These are phyloP conservation scores for Spodoptera picta DNA, from an alignment of 2,888 invertebrate genomes.

Conservation along the genomic window DNA sequence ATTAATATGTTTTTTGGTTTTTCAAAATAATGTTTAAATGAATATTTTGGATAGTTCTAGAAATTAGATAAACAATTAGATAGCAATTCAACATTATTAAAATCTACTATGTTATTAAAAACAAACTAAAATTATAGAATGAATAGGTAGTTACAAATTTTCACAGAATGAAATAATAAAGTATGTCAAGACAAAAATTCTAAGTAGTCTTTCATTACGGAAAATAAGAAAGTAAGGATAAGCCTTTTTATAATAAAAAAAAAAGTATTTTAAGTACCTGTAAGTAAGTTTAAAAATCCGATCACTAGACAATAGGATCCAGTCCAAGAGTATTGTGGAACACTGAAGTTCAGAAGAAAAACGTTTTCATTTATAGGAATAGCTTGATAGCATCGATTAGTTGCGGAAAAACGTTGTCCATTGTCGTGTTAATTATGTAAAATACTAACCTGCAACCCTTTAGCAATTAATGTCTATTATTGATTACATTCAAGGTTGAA, in stretches of 20 bases:
- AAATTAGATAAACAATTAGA: not conserved
- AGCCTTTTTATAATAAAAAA: not conserved
- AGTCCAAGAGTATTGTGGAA: constrained; percentile 18
- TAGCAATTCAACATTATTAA: not conserved
- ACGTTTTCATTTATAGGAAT: constrained; percentile 53
- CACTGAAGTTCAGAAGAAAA: constrained; percentile 45
- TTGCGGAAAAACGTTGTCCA: constrained; percentile 46
- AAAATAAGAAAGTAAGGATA: too few relatives aligned
- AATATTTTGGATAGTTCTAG: too few relatives aligned
- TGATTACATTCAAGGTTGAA: constrained; percentile 3
- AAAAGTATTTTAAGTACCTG: too few relatives aligned
- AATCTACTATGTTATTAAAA: too few relatives aligned
- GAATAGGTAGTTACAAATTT: too few relatives aligned
- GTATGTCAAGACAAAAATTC: too few relatives aligned
- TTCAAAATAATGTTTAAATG: too few relatives aligned
- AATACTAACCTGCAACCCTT: constrained; percentile 19
- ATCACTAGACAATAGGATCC: constrained; percentile 6
- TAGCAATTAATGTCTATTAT: constrained; percentile 21
- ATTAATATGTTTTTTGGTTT: constrained; percentile 1
- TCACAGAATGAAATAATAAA: too few relatives aligned
- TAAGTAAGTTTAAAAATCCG: too few relatives aligned
- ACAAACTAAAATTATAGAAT: too few relatives aligned
- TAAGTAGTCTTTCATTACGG: too few relatives aligned
- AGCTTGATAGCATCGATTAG: constrained; percentile 29
- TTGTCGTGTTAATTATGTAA: constrained; percentile 50